A percentile compares a stretch with the other conserved stretches of the same genome.
Conservation (phyloP, 1,140 invertebrate genomes). For the Argopecten irradians region DNA sequence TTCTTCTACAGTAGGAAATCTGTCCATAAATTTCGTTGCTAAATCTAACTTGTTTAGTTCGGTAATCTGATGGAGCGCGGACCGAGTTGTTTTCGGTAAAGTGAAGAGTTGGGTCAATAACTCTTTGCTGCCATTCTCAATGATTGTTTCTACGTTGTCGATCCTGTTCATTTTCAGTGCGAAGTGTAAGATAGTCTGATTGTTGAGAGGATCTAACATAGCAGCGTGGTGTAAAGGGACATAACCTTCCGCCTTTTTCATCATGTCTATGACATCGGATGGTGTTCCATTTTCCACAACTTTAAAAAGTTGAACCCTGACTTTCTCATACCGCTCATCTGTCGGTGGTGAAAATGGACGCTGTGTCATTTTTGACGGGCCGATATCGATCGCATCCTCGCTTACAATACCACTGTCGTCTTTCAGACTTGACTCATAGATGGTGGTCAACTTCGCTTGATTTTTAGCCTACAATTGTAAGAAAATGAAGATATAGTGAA, state of each 20-base stretch:
- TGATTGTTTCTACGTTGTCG: constrained; percentile 49
- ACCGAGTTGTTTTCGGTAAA: constrained; percentile 55
- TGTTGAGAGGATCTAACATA: constrained; percentile 48
- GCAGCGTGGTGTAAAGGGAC: neutral
- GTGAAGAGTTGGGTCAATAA: constrained; percentile 55
- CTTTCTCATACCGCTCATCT: neutral
- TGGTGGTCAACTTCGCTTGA: too few species aligned
- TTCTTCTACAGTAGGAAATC: constrained; percentile 45
- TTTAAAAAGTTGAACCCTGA: neutral
- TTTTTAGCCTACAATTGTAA: neutral
- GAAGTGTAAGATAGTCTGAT: constrained; percentile 62
- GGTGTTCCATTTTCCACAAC: neutral
- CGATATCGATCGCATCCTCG: neutral
- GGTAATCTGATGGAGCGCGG: constrained; percentile 64
- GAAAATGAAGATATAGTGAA: neutral
- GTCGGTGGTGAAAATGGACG: neutral
- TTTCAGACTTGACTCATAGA: neutral
- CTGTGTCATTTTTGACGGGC: neutral
- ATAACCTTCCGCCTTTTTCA: constrained; percentile 29
- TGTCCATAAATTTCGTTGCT: constrained; percentile 56
- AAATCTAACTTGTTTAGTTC: constrained; percentile 60
- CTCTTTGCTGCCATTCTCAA: constrained; percentile 46
- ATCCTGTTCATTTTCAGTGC: constrained; percentile 50
- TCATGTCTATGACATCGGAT: neutral
- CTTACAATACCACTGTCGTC: neutral